Evolutionary conservation across 2,797 vertebrate species (phyloP), one percentile per base, ranked within the genome.

Genomic region (Neosalanx taihuensis): DNA sequence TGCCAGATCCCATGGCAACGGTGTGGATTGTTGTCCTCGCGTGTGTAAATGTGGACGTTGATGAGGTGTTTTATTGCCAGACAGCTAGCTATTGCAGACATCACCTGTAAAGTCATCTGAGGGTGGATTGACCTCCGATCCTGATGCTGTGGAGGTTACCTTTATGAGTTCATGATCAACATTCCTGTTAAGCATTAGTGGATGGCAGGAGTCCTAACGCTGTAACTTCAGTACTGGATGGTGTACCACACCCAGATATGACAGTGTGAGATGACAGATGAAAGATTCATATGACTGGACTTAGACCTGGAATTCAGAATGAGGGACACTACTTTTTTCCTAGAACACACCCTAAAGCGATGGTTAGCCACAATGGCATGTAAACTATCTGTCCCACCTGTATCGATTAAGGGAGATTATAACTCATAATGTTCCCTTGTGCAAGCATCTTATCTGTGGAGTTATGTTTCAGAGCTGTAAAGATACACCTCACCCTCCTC

Each of bases 41-140:
- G 46, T 69, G 29, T 62, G 61, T 49, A 67, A 0, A 35, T 18
- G 17, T 31, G 67, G 31, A 61, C 13, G 0, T 69, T 59, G 67
- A 68, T 71, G 60, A 46, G 35, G 51, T 37, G 17, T 60, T 89
- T 85, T 88, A 86, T 85, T 74, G 76, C 81, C 69, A 59, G 18
- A 15, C 5, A 63, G 33, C 7, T 18, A 62, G 10, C 17, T 6
- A 0, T 26, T 71, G 46, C 53, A 72, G 73, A 78, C 75, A 74
- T 18, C 76, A 26, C 15, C 18, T 15, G 4, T 6, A 35, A 46
- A 67, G 73, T 64, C 69, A 74, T 71, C 56, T 62, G 64, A 29
- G 73, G 37, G 17, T 49, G 56, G 60, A 72, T 64, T 20, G 46
- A 85, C 80, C 84, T 9, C 87, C 85, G 84, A 83, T 69, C 81